A percentile compares a stretch with the other conserved stretches of the same genome.
phyloP scores from a whole-genome alignment of 2,113 vertebrate genomes.

The Xiphophorus hellerii region DNA sequence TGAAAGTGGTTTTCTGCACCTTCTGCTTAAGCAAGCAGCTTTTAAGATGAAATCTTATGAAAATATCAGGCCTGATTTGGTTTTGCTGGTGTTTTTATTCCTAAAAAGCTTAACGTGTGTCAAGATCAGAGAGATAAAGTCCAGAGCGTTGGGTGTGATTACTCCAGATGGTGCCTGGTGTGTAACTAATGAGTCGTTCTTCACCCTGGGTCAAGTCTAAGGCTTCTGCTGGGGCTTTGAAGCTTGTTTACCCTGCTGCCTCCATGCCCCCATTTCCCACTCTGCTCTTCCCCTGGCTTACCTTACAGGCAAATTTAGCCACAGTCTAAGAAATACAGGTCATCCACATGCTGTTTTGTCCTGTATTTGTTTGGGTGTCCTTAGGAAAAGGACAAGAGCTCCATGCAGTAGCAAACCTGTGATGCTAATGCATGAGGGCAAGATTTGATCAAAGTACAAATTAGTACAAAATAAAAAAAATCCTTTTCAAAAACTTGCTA shows the following conservation, averaged over 20 bases:
- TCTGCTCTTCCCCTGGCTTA: conserved; percentile 29
- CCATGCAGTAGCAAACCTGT: no score
- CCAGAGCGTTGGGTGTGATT: conserved; percentile 40
- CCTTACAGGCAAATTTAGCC: conserved; percentile 53
- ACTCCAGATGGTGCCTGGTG: conserved; percentile 64
- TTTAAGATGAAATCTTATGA: neutral
- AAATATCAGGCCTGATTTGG: neutral
- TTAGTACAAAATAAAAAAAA: no score
- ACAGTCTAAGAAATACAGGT: no score
- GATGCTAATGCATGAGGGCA: no score
- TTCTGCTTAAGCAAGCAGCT: neutral
- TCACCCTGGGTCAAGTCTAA: conserved; percentile 70
- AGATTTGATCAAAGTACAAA: no score
- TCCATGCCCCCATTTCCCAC: neutral
- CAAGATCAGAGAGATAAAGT: conserved; percentile 40
- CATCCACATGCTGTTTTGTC: no score
- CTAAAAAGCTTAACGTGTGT: conserved; percentile 4
- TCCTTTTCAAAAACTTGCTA: no score
- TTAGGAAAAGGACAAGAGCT: no score
- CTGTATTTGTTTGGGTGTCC: no score
- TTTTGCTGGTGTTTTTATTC: neutral
- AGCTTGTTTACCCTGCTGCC: conserved; percentile 71
- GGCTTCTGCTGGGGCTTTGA: conserved; percentile 71
- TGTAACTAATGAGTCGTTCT: conserved; percentile 67
- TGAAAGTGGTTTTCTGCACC: neutral